These are phyloP conservation scores for Sericinus montela DNA, from an alignment of 2,888 invertebrate species.

Conservation along the genomic window DNA sequence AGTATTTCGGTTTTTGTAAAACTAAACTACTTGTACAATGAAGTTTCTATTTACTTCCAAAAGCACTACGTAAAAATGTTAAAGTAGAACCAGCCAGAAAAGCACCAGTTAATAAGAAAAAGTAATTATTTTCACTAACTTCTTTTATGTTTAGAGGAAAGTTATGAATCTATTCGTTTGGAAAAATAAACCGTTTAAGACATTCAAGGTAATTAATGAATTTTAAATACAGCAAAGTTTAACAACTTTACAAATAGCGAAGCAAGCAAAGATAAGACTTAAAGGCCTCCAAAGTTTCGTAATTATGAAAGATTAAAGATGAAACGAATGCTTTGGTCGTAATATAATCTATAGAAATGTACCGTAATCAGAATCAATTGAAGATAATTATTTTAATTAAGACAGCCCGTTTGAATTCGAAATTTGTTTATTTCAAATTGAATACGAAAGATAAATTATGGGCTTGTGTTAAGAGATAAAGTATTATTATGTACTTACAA, in stretches of 20 bases:
- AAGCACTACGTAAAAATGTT: too few relatives aligned
- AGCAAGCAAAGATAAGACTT: slow-evolving; percentile 20
- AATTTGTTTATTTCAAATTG: too few relatives aligned
- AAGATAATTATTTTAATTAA: slow-evolving; percentile 4
- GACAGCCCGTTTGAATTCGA: background rate
- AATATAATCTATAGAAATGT: slow-evolving; percentile 4
- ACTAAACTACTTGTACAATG: too few relatives aligned
- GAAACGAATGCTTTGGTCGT: slow-evolving; percentile 11
- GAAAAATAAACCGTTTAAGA: slow-evolving; percentile 18
- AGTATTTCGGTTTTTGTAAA: too few relatives aligned
- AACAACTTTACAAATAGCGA: slow-evolving; percentile 20
- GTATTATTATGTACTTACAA: too few relatives aligned
- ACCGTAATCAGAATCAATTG: slow-evolving; percentile 7
- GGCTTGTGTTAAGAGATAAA: background rate
- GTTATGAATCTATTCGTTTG: slow-evolving; percentile 13
- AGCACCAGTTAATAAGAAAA: too few relatives aligned
- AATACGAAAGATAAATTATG: too few relatives aligned
- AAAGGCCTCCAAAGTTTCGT: slow-evolving; percentile 18
- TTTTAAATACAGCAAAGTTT: slow-evolving; percentile 18
- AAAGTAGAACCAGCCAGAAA: too few relatives aligned
- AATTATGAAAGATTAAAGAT: slow-evolving; percentile 22
- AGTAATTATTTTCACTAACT: background rate
- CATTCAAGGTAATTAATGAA: slow-evolving; percentile 18
- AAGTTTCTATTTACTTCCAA: too few relatives aligned
- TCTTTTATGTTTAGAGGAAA: slow-evolving; percentile 2